Base-by-base conservation (phyloP, 2,888 invertebrate species). In the Ametastegia equiseti region DNA sequence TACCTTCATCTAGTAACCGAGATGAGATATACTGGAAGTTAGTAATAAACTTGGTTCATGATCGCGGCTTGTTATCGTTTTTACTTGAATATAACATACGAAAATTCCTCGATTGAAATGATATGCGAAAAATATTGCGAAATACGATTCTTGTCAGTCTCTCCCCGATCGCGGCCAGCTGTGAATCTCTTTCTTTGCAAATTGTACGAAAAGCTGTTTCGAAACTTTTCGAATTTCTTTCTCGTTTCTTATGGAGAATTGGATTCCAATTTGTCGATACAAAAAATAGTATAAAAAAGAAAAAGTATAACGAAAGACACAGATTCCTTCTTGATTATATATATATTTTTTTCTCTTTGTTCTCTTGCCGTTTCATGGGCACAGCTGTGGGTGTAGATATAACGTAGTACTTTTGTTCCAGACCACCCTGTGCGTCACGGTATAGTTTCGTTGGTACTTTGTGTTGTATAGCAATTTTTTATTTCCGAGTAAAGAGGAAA, bases 21-120 rank as follows among this genome's bases (percentile, higher is more conserved):
- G 27, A 71, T n/a, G n/a, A n/a, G n/a, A n/a, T n/a, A n/a, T 71
- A 27, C 47, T 47, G 60, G 4, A n/a, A n/a, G 63, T 30, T n/a
- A 65, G 33, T 65, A 65, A 65, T 65, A 27, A 7, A 30, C n/a
- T 65, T 36, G 30, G 33, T 36, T 65, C 63, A n/a, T 65, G 33
- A 30, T n/a, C 33, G n/a, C 54, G 54, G 23, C 19, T 15, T 54
- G 13, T 36, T 33, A 65, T 30, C 33, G 63, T 65, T 65, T 36
- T n/a, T 33, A 65, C 13, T 30, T n/a, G 33, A 65, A 65, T 65
- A 15, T 33, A 33, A 36, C 33, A n/a, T n/a, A n/a, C n/a, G n/a
- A n/a, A n/a, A n/a, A 65, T 65, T 65, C 63, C 5, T n/a, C 36
- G n/a, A 4, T 36, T 65, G 13, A 0, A 54, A 7, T 54, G 7